Evolutionary conservation across 2,888 invertebrate species (phyloP).

Genomic region (Ctenicera cuprea): DNA sequence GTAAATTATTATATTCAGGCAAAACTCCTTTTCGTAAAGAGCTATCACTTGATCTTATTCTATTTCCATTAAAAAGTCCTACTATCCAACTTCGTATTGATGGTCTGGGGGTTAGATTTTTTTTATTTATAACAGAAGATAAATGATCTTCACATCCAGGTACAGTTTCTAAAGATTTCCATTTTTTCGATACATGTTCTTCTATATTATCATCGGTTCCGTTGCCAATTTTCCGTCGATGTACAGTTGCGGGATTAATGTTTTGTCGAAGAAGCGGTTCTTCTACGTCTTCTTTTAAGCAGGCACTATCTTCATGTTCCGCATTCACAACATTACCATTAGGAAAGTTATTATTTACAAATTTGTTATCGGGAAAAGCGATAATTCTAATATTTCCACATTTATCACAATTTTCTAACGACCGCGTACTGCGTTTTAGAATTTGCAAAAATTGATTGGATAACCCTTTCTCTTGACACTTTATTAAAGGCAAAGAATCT

Average conservation of each 20-base stretch:
- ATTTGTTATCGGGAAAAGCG: slow-evolving; percentile 71
- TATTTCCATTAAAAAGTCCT: slow-evolving; percentile 84
- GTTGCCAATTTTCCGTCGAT: slow-evolving; percentile 66
- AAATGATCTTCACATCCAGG: slow-evolving; percentile 66
- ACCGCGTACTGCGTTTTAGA: slow-evolving; percentile 63
- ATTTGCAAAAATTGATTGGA: slow-evolving; percentile 53
- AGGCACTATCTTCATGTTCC: slow-evolving; percentile 63
- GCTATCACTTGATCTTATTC: slow-evolving; percentile 79
- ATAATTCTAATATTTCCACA: slow-evolving; percentile 70
- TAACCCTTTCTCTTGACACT: slow-evolving; percentile 56
- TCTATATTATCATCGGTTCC: slow-evolving; percentile 67
- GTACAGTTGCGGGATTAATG: slow-evolving; percentile 63
- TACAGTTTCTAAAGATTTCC: slow-evolving; percentile 87
- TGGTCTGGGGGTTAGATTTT: slow-evolving; percentile 78
- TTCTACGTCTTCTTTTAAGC: slow-evolving; percentile 70
- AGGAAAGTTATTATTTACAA: slow-evolving; percentile 75
- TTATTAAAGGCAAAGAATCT: slow-evolving; percentile 76
- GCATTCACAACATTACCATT: slow-evolving; percentile 74
- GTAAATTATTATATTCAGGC: slow-evolving; percentile 75
- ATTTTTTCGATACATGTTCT: slow-evolving; percentile 77
- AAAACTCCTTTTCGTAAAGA: slow-evolving; percentile 75
- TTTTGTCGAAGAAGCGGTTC: slow-evolving; percentile 70
- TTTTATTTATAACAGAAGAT: slow-evolving; percentile 72
- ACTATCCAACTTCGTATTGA: slow-evolving; percentile 84
- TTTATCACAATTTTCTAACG: slow-evolving; percentile 74